phyloP scores from a whole-genome alignment of 2,113 vertebrate species.

The Ceratotherium simum region DNA sequence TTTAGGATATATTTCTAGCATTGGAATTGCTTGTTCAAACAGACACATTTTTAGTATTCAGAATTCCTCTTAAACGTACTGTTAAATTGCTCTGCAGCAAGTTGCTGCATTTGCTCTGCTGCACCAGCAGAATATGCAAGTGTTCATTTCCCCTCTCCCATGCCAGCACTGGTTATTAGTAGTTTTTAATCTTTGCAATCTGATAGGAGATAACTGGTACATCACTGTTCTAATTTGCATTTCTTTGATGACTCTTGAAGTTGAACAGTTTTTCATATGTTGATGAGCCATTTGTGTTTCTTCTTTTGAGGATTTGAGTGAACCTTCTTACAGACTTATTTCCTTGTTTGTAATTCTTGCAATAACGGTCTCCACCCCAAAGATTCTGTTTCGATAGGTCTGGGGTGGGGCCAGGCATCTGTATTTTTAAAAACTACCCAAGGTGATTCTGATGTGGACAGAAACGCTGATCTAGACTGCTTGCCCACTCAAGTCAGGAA shows the following conservation, averaged over 20 bases:
- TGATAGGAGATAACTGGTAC: not conserved
- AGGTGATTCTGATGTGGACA: not conserved
- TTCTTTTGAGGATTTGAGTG: slow-evolving; percentile 52
- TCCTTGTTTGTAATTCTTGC: slow-evolving; percentile 63
- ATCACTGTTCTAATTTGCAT: not conserved
- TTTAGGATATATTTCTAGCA: slow-evolving; percentile 16
- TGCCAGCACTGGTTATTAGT: slow-evolving; percentile 2
- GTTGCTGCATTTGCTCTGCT: not conserved
- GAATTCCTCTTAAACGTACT: slow-evolving; percentile 10
- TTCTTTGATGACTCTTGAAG: slow-evolving; percentile 51
- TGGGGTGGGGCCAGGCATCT: slow-evolving; percentile 9
- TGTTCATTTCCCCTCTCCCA: not conserved
- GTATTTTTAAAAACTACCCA: slow-evolving; percentile 4
- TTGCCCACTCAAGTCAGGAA: not conserved
- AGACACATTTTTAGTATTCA: slow-evolving; percentile 9
- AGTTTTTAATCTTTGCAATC: not conserved
- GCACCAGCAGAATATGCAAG: not conserved
- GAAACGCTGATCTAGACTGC: not conserved
- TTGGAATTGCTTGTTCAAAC: slow-evolving; percentile 35
- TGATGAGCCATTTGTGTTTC: slow-evolving; percentile 18
- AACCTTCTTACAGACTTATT: slow-evolving; percentile 50
- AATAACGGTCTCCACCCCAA: slow-evolving; percentile 15
- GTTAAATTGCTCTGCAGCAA: not conserved
- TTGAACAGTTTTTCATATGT: slow-evolving; percentile 19
- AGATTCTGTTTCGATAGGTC: slow-evolving; percentile 50